Evolutionary conservation across 2,113 vertebrate species (phyloP), one percentile per base, ranked within the genome.

Genomic region (Sceloporus tristichus): DNA sequence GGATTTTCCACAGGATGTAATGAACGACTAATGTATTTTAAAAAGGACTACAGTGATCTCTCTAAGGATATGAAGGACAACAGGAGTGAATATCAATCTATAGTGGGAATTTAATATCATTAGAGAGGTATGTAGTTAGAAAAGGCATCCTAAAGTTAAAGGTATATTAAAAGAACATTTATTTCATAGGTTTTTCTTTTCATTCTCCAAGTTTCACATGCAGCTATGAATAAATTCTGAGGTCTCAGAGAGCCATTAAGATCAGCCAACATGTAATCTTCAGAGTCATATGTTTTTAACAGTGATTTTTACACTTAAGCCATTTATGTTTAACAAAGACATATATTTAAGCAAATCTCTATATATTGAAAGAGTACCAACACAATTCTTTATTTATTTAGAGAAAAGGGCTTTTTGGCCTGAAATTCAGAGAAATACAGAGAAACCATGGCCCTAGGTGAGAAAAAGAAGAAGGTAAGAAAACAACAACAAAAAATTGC

Each of bases 11-110:
- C 42, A 88, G 91, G 0, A 0, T 90, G 90, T 90, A 87, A 89
- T 81, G 85, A 93, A 93, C 87, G 89, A 87, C 40, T 89, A 92
- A 90, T 85, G 42, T 81, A 79, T 88, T 91, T 89, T 90, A 92
- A 89, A 94, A 74, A 91, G 68, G 18, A 92, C 75, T 87, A 48
- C 1, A 0, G 11, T 90, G 91, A 94, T 92, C 70, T 91, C 70
- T 94, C 75, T 88, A 91, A 94, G 89, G 75, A 94, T 88, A 62
- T 74, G 87, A 94, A 94, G 89, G 68, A 76, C 84, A 92, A 19
- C 54, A 91, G 71, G 29, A 92, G 66, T 82, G 29, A 92, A 87
- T 86, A 93, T 95, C 92, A 93, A 92, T 90, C 89, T 27, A 56
- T 90, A 83, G 7, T 14, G 87, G 90, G 90, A 91, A 95, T 86